Conservation (phyloP, 2,797 vertebrate genomes). For the Peromyscus aztecus region DNA sequence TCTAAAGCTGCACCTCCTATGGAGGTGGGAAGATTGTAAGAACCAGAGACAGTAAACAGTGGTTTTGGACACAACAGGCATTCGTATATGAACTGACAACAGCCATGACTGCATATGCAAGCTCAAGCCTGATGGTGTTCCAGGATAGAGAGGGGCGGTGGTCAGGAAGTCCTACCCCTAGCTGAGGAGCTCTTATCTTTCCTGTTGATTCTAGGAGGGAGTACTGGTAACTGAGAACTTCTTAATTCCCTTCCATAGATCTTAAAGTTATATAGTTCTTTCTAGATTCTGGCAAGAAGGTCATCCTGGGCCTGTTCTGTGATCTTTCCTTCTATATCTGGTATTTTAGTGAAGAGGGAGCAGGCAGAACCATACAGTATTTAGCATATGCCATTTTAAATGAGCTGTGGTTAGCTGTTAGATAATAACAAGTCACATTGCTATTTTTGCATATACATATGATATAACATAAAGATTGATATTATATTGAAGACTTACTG, state of each 20-base stretch:
- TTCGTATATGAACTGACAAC: background rate
- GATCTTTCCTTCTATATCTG: background rate
- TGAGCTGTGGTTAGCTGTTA: background rate
- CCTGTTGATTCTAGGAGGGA: background rate
- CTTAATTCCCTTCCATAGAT: background rate
- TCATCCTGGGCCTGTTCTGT: background rate
- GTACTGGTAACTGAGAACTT: background rate
- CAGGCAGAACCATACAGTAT: background rate
- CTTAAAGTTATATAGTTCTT: background rate
- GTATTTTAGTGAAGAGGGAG: background rate
- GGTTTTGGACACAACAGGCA: background rate
- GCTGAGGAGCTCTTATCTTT: background rate
- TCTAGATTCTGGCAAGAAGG: constrained; percentile 2
- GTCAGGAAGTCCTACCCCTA: background rate
- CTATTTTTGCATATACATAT: background rate
- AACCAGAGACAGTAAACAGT: background rate
- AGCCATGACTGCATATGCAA: background rate
- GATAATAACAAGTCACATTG: background rate
- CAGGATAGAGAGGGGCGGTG: background rate
- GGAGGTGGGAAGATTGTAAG: background rate
- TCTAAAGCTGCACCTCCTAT: background rate
- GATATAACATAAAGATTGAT: background rate
- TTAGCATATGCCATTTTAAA: background rate
- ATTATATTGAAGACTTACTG: background rate
- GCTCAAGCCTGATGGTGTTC: background rate